Percentiles rank a stretch among this genome's conserved stretches.
phyloP scores from a whole-genome alignment of 2,888 invertebrate genomes.

The Nymphalis urticae region DNA sequence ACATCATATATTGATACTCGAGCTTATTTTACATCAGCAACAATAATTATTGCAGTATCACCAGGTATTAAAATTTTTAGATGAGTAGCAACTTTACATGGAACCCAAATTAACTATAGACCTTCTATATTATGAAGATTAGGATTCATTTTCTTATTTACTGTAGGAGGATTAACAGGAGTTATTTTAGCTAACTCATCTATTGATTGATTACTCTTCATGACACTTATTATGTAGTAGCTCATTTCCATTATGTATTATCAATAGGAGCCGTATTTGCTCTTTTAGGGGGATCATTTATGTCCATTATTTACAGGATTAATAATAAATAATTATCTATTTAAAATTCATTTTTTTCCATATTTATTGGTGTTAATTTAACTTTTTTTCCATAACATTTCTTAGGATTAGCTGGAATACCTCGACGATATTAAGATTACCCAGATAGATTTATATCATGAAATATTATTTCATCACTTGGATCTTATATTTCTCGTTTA shows the following conservation, averaged over 20 bases:
- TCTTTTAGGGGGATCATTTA: constrained; percentile 88
- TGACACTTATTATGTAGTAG: constrained; percentile 90
- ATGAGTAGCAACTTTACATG: constrained; percentile 83
- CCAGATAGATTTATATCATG: no score
- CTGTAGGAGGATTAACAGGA: no score
- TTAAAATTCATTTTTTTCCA: constrained; percentile 86
- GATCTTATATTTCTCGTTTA: no score
- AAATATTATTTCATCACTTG: no score
- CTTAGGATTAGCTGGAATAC: no score
- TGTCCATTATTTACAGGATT: constrained; percentile 86
- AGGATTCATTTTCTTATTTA: constrained; percentile 19
- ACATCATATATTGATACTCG: no score
- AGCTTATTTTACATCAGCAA: no score
- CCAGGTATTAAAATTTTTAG: constrained; percentile 92
- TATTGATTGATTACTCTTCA: constrained; percentile 88
- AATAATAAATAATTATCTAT: constrained; percentile 76
- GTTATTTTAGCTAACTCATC: no score
- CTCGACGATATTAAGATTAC: no score
- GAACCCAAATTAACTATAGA: constrained; percentile 17
- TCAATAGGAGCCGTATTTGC: constrained; percentile 91
- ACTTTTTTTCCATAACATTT: no score
- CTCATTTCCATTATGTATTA: no score
- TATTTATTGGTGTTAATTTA: constrained; percentile 83
- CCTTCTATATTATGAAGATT: constrained; percentile 19
- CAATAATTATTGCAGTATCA: no score